phyloP scores from a whole-genome alignment of 2,797 vertebrate species.

The Sebastes elongatus region DNA sequence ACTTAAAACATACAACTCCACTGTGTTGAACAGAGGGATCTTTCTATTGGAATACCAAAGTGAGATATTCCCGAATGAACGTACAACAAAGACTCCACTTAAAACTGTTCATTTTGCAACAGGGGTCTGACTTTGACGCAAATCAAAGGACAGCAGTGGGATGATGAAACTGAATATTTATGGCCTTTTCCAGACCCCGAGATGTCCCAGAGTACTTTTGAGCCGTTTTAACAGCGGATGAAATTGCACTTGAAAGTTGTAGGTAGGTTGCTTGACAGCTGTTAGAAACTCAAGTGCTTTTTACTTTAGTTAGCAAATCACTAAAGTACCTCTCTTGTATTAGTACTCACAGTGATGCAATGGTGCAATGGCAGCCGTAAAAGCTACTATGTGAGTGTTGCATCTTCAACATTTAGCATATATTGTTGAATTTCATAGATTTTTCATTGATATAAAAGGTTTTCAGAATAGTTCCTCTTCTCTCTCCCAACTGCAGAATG shows the following conservation, averaged over 20 bases:
- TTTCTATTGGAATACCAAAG: constrained; percentile 13
- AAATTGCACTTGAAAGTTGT: constrained; percentile 73
- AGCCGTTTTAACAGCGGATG: constrained; percentile 60
- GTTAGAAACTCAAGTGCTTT: constrained; percentile 63
- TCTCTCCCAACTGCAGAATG: constrained; percentile 58
- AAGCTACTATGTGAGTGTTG: background rate
- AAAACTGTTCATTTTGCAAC: constrained; percentile 41
- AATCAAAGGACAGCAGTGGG: constrained; percentile 57
- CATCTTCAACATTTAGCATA: background rate
- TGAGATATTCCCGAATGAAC: constrained; percentile 18
- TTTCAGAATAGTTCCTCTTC: background rate
- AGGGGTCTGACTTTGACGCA: constrained; percentile 53
- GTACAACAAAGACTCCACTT: constrained; percentile 39
- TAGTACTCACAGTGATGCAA: constrained; percentile 8
- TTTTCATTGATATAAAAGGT: background rate
- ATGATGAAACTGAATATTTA: constrained; percentile 70
- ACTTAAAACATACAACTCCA: background rate
- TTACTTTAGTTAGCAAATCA: constrained; percentile 63
- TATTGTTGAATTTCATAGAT: background rate
- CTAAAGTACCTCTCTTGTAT: constrained; percentile 50
- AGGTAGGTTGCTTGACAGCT: constrained; percentile 63
- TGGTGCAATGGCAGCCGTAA: constrained; percentile 1
- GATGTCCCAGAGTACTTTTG: constrained; percentile 51
- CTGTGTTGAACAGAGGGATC: background rate
- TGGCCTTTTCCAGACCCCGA: constrained; percentile 42